Base-by-base conservation (phyloP, 2,797 vertebrate genomes). In the Periparus ater region DNA sequence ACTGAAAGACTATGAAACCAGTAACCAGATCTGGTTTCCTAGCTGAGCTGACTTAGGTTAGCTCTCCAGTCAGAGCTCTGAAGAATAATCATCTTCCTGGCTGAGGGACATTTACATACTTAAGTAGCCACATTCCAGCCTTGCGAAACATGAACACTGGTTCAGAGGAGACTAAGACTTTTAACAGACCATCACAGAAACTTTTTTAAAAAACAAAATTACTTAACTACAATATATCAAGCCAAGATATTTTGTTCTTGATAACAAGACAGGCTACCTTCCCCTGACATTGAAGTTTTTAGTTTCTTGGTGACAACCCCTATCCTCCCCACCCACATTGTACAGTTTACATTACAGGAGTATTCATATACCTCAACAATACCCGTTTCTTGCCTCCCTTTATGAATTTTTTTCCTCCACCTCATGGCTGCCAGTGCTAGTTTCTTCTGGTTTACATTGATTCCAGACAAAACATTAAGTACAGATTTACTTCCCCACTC, bases 401-500 rank as follows among this genome's bases (percentile, higher is more conserved):
- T 98, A 82, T 99, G 98, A 89, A 99, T 98, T 70, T 96, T 96
- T 87, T 98, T 99, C 84, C 99, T 99, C 99, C 99, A 99, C 71
- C 99, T 98, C 99, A 99, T 98, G 66, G 98, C 99, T 36, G 99
- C 98, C 7, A 98, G 94, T 3, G 99, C 99, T 90, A 99, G 96
- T 85, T 97, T 99, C 96, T 97, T 98, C 93, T 99, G 99, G 94
- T 99, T 99, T 40, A 98, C 96, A 47, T 87, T 99, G 96, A 99
- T 98, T 90, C 98, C 98, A 95, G 99, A 96, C 77, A 99, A 89
- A 57, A 97, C 99, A 15, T 98, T 98, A 71, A 99, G 98, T 92
- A 99, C 98, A 77, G 98, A 98, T 88, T 97, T 98, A 80, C 98
- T 99, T 95, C 99, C 99, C 99, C 99, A 99, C 89, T 99, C 99